Evolutionary conservation across 23 tunicate genomes (phyloP).

Genomic region (Halocynthia roretzi): DNA sequence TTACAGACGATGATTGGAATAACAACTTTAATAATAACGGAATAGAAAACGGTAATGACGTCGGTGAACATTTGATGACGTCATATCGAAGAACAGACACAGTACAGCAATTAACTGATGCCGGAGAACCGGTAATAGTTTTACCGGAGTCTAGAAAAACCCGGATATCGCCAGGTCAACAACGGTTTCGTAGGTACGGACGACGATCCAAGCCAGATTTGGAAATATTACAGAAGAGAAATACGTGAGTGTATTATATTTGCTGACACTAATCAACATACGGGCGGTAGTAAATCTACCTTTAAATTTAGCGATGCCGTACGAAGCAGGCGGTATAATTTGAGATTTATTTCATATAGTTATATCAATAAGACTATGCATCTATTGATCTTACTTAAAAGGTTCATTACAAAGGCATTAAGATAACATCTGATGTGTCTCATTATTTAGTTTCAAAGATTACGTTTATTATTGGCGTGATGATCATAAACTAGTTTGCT

Average conservation of each 20-base stretch:
- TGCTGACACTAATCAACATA: too few relatives aligned
- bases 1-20: slow-evolving; percentile 3
- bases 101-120: background rate
- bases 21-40: background rate
- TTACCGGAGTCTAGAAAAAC: background rate
- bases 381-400: too few relatives aligned
- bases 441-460: too few relatives aligned
- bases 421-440: too few relatives aligned
- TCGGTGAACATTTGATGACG: background rate
- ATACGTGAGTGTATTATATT: background rate
- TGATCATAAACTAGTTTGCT: too few relatives aligned
- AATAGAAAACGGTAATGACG: background rate
- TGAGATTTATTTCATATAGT: too few relatives aligned
- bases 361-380: too few relatives aligned
- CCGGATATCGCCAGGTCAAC: slow-evolving; percentile 4
- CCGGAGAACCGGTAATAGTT: background rate
- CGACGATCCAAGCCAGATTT: slow-evolving; percentile 10
- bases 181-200: slow-evolving; percentile 8
- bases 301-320: too few relatives aligned
- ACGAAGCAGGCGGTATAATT: too few relatives aligned
- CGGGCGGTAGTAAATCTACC: too few relatives aligned
- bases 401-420: too few relatives aligned
- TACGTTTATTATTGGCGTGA: too few relatives aligned
- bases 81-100: background rate
- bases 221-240: slow-evolving; percentile 1